Evolutionary conservation across 37 sponge, comb jelly and placozoan species (phyloP).

Genomic region (Aplysina aerophoba): DNA sequence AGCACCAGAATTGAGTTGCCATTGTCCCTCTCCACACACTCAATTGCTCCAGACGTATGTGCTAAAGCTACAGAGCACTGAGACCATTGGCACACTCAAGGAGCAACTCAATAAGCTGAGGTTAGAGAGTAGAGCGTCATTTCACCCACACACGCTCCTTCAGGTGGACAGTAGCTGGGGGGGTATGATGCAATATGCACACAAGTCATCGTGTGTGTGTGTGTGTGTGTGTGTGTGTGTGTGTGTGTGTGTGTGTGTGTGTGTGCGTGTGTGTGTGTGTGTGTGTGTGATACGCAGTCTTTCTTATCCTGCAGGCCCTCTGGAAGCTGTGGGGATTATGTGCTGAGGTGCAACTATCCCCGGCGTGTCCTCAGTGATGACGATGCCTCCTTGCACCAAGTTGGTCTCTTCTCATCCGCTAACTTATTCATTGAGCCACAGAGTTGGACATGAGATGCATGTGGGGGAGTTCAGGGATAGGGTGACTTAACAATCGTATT

Average conservation of each 20-base stretch:
- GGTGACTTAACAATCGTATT: too few species aligned
- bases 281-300: background rate
- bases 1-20: background rate
- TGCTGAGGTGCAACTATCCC: constrained; percentile 26
- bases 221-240: constrained; percentile 14
- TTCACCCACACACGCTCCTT: background rate
- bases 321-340: background rate
- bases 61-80: constrained; percentile 64
- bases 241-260: constrained; percentile 26
- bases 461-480: too few species aligned
- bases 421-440: constrained; percentile 49
- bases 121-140: constrained; percentile 24
- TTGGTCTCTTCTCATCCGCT: constrained; percentile 63
- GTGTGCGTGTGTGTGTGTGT: constrained; percentile 27
- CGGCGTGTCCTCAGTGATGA: constrained; percentile 24
- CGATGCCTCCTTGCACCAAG: constrained; percentile 40
- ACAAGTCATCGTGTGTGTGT: too few species aligned
- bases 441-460: background rate
- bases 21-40: background rate
- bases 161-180: too few species aligned
- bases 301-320: background rate
- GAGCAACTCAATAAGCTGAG: constrained; percentile 57
- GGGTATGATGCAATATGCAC: too few species aligned
- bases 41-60: constrained; percentile 49
- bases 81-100: constrained; percentile 72